Conservation (phyloP, 2,113 vertebrate species). For the Saccopteryx bilineata region DNA sequence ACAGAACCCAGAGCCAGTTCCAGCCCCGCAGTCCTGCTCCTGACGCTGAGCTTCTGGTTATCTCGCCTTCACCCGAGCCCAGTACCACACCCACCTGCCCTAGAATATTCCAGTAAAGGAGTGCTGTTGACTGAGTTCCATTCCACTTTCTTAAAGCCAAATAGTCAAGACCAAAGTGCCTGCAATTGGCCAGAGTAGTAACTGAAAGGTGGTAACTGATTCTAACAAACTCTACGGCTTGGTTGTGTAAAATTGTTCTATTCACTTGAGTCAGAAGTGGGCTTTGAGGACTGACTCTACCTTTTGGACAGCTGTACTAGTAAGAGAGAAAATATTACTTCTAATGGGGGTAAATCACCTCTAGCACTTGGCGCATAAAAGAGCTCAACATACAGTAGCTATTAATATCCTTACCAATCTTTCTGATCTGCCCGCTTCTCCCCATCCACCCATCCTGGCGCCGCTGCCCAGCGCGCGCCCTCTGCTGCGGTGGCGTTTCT, state of each 20-base stretch:
- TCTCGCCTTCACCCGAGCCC: not conserved
- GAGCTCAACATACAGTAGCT: not conserved
- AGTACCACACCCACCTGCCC: not conserved
- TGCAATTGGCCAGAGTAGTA: not conserved
- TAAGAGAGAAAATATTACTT: not conserved
- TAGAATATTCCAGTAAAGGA: not conserved
- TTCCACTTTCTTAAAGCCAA: not conserved
- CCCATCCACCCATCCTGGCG: fast-evolving
- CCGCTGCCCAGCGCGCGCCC: fast-evolving
- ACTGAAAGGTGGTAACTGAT: not conserved
- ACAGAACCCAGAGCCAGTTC: not conserved
- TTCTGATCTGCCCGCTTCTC: not conserved
- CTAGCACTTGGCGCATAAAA: not conserved
- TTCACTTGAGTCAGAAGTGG: not conserved
- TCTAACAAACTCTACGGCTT: not conserved
- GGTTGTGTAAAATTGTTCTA: not conserved
- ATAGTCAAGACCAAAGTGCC: not conserved
- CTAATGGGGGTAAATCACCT: not conserved
- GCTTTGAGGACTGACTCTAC: not conserved
- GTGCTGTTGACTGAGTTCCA: not conserved
- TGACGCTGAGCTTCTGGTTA: not conserved
- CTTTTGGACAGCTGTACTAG: constrained; percentile 5
- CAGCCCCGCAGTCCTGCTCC: not conserved
- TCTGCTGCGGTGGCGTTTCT: not conserved
- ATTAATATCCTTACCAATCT: not conserved